These are phyloP conservation scores for Sorex araneus DNA, from an alignment of 2,113 vertebrate species.

Conservation along the genomic window DNA sequence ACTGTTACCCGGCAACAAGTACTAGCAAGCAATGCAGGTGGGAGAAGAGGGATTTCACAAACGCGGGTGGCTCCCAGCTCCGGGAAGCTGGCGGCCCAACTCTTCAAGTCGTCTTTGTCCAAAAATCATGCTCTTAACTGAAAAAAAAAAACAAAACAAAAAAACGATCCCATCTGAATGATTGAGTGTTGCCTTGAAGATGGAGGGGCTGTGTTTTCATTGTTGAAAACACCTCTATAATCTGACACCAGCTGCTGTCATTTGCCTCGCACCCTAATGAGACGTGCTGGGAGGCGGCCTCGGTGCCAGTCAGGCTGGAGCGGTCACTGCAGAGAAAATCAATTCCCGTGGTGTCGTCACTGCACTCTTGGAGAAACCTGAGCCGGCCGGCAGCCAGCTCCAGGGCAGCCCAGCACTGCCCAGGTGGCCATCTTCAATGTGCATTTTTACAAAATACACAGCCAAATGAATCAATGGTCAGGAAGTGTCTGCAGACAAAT, in stretches of 20 bases:
- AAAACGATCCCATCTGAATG: constrained; percentile 90
- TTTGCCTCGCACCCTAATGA: constrained; percentile 91
- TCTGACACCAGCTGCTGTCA: constrained; percentile 94
- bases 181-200: constrained; percentile 91
- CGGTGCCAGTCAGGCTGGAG: constrained; percentile 98
- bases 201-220: constrained; percentile 90
- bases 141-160: no score
- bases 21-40: constrained; percentile 88
- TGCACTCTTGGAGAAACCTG: constrained; percentile 91
- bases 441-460: constrained; percentile 81
- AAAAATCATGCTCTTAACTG: constrained; percentile 93
- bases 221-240: constrained; percentile 93
- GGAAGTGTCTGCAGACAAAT: constrained; percentile 81
- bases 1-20: constrained; percentile 92
- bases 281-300: constrained; percentile 88
- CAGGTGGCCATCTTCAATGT: constrained; percentile 84
- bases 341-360: constrained; percentile 92
- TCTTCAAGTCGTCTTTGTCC: constrained; percentile 90
- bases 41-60: constrained; percentile 85
- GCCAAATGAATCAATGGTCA: constrained; percentile 89
- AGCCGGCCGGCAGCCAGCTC: constrained; percentile 89
- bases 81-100: constrained; percentile 86
- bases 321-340: constrained; percentile 97
- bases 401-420: constrained; percentile 89
- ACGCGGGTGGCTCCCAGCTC: constrained; percentile 83